Evolutionary conservation across 2,797 vertebrate genomes (phyloP).

Genomic region (Mus spretus): DNA sequence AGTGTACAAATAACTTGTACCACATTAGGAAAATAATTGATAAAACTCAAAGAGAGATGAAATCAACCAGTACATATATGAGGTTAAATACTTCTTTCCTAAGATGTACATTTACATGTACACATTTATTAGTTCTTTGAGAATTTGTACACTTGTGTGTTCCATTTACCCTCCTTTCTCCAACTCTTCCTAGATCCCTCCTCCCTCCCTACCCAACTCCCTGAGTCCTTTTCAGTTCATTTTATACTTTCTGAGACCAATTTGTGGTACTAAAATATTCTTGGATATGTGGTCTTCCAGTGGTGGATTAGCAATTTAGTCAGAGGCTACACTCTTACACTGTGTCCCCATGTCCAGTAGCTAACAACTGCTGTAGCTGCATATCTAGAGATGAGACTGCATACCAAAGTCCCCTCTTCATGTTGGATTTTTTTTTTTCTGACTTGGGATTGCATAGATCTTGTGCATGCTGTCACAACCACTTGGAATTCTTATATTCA

Average conservation of each 20-base stretch:
- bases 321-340: too few species aligned
- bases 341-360: not conserved
- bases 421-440: not conserved
- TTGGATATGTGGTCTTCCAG: not conserved
- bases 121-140: not conserved
- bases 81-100: slow-evolving; percentile 39
- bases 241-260: not conserved
- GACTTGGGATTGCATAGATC: not conserved
- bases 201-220: not conserved
- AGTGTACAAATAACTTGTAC: not conserved
- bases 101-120: slow-evolving; percentile 1
- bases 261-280: not conserved
- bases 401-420: not conserved
- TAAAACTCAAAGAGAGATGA: slow-evolving; percentile 16
- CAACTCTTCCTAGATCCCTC: not conserved
- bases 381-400: not conserved
- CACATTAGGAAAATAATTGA: slow-evolving; percentile 23
- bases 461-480: not conserved
- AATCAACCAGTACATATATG: not conserved
- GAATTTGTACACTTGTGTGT: not conserved
- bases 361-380: not conserved
- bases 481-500: not conserved
- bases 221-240: not conserved
- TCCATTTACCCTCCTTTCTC: too few species aligned
- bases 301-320: not conserved